Conservation (phyloP, 1,140 invertebrate genomes). For the Rhyzopertha dominica region DNA sequence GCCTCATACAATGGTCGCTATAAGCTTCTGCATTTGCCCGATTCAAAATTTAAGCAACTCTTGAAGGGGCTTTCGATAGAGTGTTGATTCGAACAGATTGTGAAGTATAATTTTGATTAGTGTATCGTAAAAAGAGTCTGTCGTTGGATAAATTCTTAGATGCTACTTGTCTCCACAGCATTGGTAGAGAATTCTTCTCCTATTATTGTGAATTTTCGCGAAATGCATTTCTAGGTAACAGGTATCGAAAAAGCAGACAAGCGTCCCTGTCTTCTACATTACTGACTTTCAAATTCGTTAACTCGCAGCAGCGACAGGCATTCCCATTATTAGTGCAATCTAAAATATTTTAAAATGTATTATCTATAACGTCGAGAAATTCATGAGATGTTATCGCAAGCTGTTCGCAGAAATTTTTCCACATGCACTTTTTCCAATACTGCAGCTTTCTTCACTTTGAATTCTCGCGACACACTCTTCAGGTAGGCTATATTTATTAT, state of each 20-base stretch:
- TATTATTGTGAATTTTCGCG: constrained; percentile 16
- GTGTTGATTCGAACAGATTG: constrained; percentile 27
- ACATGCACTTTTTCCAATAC: constrained; percentile 10
- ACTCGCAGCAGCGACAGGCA: constrained; percentile 12
- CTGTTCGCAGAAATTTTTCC: constrained; percentile 10
- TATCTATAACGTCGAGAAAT: constrained; percentile 10
- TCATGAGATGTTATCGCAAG: constrained; percentile 14
- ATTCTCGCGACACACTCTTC: constrained; percentile 15
- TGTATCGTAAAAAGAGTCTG: constrained; percentile 31
- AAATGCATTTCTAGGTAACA: constrained; percentile 14
- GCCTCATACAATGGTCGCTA: constrained; percentile 31
- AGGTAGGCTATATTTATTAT: constrained; percentile 3
- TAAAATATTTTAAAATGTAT: constrained; percentile 16
- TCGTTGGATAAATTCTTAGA: constrained; percentile 14
- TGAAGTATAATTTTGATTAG: constrained; percentile 27
- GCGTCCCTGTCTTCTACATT: constrained; percentile 17
- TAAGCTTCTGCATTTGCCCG: constrained; percentile 26
- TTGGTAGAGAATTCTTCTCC: constrained; percentile 18
- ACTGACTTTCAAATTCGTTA: constrained; percentile 8
- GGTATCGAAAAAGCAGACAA: constrained; percentile 15
- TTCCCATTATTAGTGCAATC: constrained; percentile 17
- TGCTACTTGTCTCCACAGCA: constrained; percentile 10
- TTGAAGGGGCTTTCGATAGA: constrained; percentile 22
- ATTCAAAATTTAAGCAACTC: constrained; percentile 25
- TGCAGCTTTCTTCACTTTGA: constrained; percentile 17